Evolutionary conservation across 2,888 invertebrate genomes (phyloP), one percentile per base, ranked within the genome.

Genomic region (Gandaritis pyraliata): DNA sequence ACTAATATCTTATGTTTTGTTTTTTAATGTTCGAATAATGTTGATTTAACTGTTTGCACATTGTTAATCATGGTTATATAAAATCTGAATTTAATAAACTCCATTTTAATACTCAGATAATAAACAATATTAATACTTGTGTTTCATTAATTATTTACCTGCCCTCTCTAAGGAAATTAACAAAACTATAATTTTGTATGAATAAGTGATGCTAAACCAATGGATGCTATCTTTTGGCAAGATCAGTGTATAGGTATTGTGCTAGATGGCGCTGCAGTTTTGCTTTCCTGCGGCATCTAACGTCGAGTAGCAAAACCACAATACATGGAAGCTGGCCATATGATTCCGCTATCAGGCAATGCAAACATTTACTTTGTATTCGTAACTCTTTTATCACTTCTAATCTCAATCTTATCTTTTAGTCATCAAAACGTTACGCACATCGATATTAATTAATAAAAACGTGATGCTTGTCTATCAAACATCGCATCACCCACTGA

Each of bases 241-340:
- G 11, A 33, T 1, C 33, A 3, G 33, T 33, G 10, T 7, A 15
- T 23, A 6, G 39, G 12, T 46, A 38, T 29, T 45, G 7, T 30
- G 23, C 8, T 23, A 69, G 69, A 36, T 62, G 63, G 36, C 61
- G 59, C 47, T 61, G 12, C 10, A 7, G 13, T 55, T 12, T 23
- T 10, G n/a, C 46, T 29, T 5, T 58, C 51, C 5, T 11, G 7
- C 58, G 81, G 72, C 82, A 82, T 81, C 86, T 86, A 6, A 65
- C 61, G 70, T 56, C 16, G 68, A 81, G 69, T 82, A 79, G 80
- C 61, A 39, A 12, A n/a, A 59, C 54, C 33, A 52, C 49, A 36
- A 58, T 55, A 55, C 48, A 38, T 39, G 48, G 58, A 30, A 39
- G 51, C 52, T 50, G 11, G n/a, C 45, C 29, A 51, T 18, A 7